Percentiles rank a stretch among this genome's conserved stretches.
These are phyloP conservation scores for Varanus komodoensis DNA, from an alignment of 2,113 vertebrate genomes.

Conservation along the genomic window DNA sequence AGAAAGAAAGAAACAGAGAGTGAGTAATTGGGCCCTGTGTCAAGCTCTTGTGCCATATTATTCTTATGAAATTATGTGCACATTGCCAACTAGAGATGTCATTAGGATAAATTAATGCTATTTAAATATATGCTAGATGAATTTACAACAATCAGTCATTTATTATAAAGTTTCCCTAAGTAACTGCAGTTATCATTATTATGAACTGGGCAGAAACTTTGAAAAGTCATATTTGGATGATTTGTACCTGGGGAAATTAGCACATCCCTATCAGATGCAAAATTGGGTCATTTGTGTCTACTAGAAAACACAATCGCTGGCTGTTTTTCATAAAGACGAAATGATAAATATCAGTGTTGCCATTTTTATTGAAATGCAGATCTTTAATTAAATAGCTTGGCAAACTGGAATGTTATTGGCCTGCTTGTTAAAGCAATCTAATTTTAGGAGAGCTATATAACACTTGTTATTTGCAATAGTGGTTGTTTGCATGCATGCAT, in stretches of 20 bases:
- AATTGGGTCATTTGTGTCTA: slow-evolving; percentile 60
- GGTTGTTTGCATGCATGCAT: not conserved
- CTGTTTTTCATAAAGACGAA: slow-evolving; percentile 28
- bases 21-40: slow-evolving; percentile 48
- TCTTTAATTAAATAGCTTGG: slow-evolving; percentile 68
- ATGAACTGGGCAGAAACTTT: slow-evolving; percentile 58
- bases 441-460: slow-evolving; percentile 1
- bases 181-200: slow-evolving; percentile 33
- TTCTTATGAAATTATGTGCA: slow-evolving; percentile 58
- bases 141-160: slow-evolving; percentile 61
- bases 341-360: slow-evolving; percentile 26
- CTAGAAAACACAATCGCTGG: slow-evolving; percentile 46
- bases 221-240: slow-evolving; percentile 36
- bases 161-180: slow-evolving; percentile 48
- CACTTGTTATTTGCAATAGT: not conserved
- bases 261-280: slow-evolving; percentile 16
- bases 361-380: slow-evolving; percentile 22
- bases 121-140: slow-evolving; percentile 50
- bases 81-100: slow-evolving; percentile 63
- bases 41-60: slow-evolving; percentile 57
- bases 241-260: slow-evolving; percentile 29
- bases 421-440: slow-evolving; percentile 63
- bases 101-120: slow-evolving; percentile 62
- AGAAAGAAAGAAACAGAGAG: not conserved
- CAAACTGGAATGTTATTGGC: slow-evolving; percentile 54